Evolutionary conservation across 2,888 invertebrate species (phyloP).

Genomic region (Eulithis testata): DNA sequence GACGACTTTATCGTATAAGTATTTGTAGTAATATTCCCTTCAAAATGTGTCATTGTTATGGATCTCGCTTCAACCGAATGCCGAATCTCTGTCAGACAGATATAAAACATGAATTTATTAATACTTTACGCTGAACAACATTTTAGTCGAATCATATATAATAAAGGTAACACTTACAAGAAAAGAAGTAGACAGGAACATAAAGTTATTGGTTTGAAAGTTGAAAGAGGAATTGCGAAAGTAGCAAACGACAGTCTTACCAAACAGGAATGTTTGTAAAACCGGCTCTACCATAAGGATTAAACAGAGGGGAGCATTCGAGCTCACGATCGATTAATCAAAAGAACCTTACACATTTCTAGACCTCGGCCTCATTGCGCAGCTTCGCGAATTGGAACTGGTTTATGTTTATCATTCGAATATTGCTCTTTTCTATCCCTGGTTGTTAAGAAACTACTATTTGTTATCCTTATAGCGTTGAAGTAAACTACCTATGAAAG

Average conservation of each 20-base stretch:
- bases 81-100: too few relatives aligned
- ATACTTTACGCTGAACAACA: too few relatives aligned
- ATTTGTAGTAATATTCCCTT: too few relatives aligned
- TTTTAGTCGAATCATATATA: too few relatives aligned
- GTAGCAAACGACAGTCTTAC: conserved; percentile 17
- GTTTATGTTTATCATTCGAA: conserved; percentile 1
- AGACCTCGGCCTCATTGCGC: conserved; percentile 32
- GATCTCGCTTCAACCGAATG: background rate
- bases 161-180: background rate
- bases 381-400: conserved; percentile 18
- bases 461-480: background rate
- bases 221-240: conserved; percentile 26
- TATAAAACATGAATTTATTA: too few relatives aligned
- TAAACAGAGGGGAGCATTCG: conserved; percentile 27
- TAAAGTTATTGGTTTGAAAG: conserved; percentile 18
- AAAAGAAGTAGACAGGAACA: background rate
- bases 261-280: conserved; percentile 28
- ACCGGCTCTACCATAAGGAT: conserved; percentile 28
- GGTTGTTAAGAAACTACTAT: conserved; percentile 1
- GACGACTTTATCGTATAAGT: too few relatives aligned
- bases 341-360: conserved; percentile 28
- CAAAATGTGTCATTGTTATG: background rate
- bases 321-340: conserved; percentile 32
- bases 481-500: background rate
- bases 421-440: background rate